phyloP scores from a whole-genome alignment of 2,113 vertebrate genomes.

The Callionymus lyra region DNA sequence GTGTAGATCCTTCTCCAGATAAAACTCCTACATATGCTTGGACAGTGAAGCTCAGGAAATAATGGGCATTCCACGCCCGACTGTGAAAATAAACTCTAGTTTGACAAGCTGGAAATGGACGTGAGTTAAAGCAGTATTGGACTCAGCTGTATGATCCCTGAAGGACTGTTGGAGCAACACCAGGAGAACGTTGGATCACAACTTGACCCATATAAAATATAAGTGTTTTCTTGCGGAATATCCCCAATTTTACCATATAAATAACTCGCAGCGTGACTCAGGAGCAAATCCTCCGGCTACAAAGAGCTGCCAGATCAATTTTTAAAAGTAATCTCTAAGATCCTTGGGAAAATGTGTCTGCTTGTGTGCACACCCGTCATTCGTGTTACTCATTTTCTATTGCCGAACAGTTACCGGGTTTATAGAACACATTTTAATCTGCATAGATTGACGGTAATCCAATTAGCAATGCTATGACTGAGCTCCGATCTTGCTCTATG shows the following conservation, averaged over 20 bases:
- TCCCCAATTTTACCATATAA: slow-evolving; percentile 8
- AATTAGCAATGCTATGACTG: no score
- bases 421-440: no score
- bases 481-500: no score
- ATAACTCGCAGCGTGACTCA: slow-evolving; percentile 1
- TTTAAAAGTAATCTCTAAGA: no score
- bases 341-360: no score
- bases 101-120: slow-evolving; percentile 10
- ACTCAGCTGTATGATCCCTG: not conserved
- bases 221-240: slow-evolving; percentile 5
- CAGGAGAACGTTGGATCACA: slow-evolving; percentile 2
- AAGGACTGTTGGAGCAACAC: slow-evolving; percentile 4
- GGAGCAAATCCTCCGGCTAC: slow-evolving; percentile 19
- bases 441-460: no score
- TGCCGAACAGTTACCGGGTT: no score
- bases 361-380: no score
- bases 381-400: no score
- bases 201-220: slow-evolving; percentile 14
- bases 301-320: slow-evolving; percentile 26
- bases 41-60: slow-evolving; percentile 15
- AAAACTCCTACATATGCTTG: slow-evolving; percentile 3
- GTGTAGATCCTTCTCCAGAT: no score
- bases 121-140: slow-evolving; percentile 6
- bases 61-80: slow-evolving; percentile 16
- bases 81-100: slow-evolving; percentile 14